Evolutionary conservation across 2,888 invertebrate genomes (phyloP).

Genomic region (Luperina nickerlii): DNA sequence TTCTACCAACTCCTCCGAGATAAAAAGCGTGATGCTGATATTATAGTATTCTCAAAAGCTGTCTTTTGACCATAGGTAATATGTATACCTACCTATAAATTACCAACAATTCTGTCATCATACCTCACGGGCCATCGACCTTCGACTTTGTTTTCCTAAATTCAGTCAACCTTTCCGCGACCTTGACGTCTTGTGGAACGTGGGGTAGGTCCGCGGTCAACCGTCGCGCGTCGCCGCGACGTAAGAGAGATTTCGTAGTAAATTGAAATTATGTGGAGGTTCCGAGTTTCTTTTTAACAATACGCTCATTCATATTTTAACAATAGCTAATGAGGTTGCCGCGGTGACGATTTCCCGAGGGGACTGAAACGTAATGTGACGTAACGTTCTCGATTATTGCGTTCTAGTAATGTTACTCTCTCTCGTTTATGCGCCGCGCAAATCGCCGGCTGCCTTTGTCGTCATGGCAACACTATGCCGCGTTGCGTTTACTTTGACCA

Average conservation of each 20-base stretch:
- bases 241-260: not conserved
- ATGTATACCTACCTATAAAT: not conserved
- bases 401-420: not conserved
- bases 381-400: not conserved
- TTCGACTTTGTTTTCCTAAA: conserved; percentile 4
- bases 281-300: not conserved
- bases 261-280: not conserved
- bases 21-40: not conserved
- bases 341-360: not conserved
- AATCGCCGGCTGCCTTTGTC: not conserved
- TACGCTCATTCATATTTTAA: conserved; percentile 14
- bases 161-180: conserved; percentile 1
- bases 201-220: conserved; percentile 35
- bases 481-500: not conserved
- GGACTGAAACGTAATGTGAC: conserved; percentile 11
- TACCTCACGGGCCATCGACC: not conserved
- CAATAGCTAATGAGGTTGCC: conserved; percentile 10
- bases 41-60: not conserved
- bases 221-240: too few relatives aligned
- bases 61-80: not conserved
- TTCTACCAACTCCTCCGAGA: not conserved
- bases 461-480: not conserved
- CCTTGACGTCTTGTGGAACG: not conserved
- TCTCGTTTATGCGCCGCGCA: not conserved
- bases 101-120: not conserved